Evolutionary conservation across 1,140 invertebrate species (phyloP), one percentile per base, ranked within the genome.

Genomic region (Drosophila bocki): DNA sequence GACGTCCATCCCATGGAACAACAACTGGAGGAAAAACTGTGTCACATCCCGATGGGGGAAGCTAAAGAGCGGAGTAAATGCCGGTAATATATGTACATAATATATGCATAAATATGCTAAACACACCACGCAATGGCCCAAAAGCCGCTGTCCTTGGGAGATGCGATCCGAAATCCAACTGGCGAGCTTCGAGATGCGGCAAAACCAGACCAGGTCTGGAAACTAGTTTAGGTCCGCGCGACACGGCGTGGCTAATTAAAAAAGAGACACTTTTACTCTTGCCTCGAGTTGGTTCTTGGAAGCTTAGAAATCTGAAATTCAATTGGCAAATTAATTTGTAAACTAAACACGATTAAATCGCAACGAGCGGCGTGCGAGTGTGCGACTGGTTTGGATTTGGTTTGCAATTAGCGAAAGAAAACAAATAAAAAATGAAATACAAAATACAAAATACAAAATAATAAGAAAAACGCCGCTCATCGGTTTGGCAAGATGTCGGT

Each of bases 101-200:
- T 78, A 78, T 78, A 78, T 78, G 75, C 59, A 78, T 78, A 63
- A 80, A 79, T 80, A 78, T 78, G 76, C 76, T 78, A 79, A 78
- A 74, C 48, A 58, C 47, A 64, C 51, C 76, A 78, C 76, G 75
- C 65, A 78, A 78, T 79, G 67, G 35, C 76, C 59, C 76, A 79
- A 78, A 78, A 79, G 67, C 76, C 29, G 76, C 68, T 74, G 75
- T 78, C 76, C 76, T 78, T 78, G 75, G 75, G 42, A 51, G 48
- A 75, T 47, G 64, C 53, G 47, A 77, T 58, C 50, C 50, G 47
- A 54, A 39, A 57, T 54, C 47, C 17, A 44, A 44, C 42, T 44
- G 42, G 42, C 42, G 54, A 65, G 22, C n/a, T 26, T 26, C 45
- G 19, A 59, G 54, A 70, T 59, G 70, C 69, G 57, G 42, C 58